Evolutionary conservation across 1,140 invertebrate species (phyloP).

Genomic region (Lepidostoma basale): DNA sequence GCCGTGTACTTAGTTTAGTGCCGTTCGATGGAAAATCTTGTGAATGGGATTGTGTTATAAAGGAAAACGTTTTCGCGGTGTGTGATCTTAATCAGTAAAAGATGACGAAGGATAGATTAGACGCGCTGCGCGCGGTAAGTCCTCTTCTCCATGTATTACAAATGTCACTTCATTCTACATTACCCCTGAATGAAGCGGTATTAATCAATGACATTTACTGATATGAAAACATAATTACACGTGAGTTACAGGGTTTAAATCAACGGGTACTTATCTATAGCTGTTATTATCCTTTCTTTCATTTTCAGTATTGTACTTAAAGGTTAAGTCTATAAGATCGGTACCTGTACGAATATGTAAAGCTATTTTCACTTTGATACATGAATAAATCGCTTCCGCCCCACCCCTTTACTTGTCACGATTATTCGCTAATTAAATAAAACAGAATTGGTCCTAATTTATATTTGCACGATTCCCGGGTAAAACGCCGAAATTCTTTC

Average conservation of each 20-base stretch:
- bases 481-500: no score
- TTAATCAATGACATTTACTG: constrained; percentile 48
- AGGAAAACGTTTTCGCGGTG: constrained; percentile 65
- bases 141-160: constrained; percentile 23
- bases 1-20: constrained; percentile 75
- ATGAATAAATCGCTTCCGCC: constrained; percentile 6
- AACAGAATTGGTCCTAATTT: no score
- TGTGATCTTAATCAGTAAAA: constrained; percentile 67
- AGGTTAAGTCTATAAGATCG: constrained; percentile 19
- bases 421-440: not conserved
- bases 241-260: not conserved
- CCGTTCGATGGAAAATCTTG: constrained; percentile 73
- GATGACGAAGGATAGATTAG: constrained; percentile 98
- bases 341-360: constrained; percentile 1
- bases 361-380: constrained; percentile 16
- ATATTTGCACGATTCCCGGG: no score
- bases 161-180: constrained; percentile 26
- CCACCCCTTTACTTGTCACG: constrained; percentile 17
- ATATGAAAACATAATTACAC: constrained; percentile 51
- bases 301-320: constrained; percentile 6
- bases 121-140: constrained; percentile 92
- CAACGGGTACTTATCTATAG: not conserved
- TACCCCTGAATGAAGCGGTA: constrained; percentile 15
- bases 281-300: not conserved
- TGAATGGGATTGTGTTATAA: constrained; percentile 79